Evolutionary conservation across 2,888 invertebrate genomes (phyloP).

Genomic region (Aquatica leii): DNA sequence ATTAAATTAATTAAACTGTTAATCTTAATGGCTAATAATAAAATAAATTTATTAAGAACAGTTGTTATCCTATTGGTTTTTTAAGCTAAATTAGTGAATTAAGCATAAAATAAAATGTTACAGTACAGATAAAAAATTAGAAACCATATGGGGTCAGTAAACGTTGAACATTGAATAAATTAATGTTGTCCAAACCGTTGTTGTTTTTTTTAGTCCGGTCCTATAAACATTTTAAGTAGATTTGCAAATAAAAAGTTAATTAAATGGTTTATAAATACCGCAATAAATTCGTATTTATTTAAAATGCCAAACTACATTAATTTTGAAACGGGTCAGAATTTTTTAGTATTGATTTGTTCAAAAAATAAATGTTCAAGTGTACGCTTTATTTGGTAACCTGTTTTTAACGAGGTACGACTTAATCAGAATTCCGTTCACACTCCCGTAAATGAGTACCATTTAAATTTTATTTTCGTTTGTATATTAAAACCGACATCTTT

Average conservation of each 20-base stretch:
- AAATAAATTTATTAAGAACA: too few species aligned
- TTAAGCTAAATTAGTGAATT: too few species aligned
- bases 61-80: too few species aligned
- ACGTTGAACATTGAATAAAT: too few species aligned
- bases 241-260: neutral
- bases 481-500: slow-evolving; percentile 28
- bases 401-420: slow-evolving; percentile 38
- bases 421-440: slow-evolving; percentile 40
- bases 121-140: too few species aligned
- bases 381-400: slow-evolving; percentile 36
- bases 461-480: slow-evolving; percentile 34
- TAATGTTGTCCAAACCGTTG: too few species aligned
- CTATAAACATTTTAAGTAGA: too few species aligned
- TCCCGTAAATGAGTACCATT: slow-evolving; percentile 26
- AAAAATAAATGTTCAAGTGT: slow-evolving; percentile 28
- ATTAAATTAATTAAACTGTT: too few species aligned
- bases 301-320: slow-evolving; percentile 10
- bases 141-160: too few species aligned
- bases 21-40: too few species aligned
- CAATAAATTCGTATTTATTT: slow-evolving; percentile 4
- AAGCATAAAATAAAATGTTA: too few species aligned
- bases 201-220: too few species aligned
- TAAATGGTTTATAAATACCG: neutral
- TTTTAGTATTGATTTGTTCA: slow-evolving; percentile 15
- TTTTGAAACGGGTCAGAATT: slow-evolving; percentile 2